Conservation (phyloP, 2,113 vertebrate genomes). For the Empidonax traillii region DNA sequence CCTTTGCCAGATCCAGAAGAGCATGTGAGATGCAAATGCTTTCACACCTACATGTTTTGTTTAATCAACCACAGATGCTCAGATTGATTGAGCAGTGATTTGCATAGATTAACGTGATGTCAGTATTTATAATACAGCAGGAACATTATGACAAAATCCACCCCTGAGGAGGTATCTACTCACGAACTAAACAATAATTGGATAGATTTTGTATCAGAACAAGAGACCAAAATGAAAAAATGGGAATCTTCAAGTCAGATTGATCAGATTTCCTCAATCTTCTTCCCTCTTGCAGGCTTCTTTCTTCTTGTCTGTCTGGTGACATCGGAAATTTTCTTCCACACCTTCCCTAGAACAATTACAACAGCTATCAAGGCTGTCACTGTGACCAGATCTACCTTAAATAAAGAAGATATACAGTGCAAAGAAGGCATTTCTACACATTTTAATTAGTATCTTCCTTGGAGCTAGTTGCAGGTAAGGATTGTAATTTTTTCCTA, state of each 20-base stretch:
- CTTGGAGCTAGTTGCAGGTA: neutral
- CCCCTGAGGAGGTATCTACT: neutral
- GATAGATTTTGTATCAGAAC: neutral
- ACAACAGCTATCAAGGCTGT: neutral
- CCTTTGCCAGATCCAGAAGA: constrained; percentile 34
- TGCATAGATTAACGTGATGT: constrained; percentile 51
- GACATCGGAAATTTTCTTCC: neutral
- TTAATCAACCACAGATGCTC: constrained; percentile 65
- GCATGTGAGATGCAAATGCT: constrained; percentile 35
- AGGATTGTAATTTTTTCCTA: neutral
- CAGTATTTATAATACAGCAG: constrained; percentile 40
- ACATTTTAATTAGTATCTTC: neutral
- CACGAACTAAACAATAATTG: neutral
- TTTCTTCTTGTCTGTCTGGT: neutral
- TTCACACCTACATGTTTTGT: constrained; percentile 63
- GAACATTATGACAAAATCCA: constrained; percentile 27
- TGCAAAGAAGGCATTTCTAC: neutral
- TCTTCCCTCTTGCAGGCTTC: neutral
- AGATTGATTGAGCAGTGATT: constrained; percentile 58
- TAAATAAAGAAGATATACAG: neutral
- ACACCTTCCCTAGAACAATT: neutral
- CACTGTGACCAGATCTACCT: neutral
- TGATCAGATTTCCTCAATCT: neutral
- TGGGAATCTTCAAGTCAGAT: neutral
- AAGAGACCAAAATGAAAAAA: neutral